These are phyloP conservation scores for Ditylenchus dipsaci DNA, from an alignment of 1,140 invertebrate species.

Conservation along the genomic window DNA sequence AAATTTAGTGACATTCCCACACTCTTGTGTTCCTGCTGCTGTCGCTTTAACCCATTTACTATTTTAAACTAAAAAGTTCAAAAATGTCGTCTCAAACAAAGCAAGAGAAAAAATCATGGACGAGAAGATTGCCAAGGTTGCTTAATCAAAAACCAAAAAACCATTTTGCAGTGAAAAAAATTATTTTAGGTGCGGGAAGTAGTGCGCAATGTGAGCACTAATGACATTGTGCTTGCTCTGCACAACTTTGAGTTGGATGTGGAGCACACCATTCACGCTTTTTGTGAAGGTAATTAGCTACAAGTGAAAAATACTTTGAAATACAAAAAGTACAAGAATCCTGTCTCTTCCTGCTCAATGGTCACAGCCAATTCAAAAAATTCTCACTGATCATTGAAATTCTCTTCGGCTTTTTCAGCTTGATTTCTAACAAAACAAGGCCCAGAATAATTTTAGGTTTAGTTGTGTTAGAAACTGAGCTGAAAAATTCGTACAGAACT, in stretches of 20 bases:
- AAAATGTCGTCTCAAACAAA: constrained; percentile 28
- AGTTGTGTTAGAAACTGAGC: no score
- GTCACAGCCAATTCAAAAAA: no score
- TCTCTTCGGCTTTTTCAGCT: no score
- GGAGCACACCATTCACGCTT: constrained; percentile 50
- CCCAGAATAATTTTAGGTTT: no score
- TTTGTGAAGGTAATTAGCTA: constrained; percentile 23
- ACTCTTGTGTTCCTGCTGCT: neutral
- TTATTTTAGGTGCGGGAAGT: constrained; percentile 43
- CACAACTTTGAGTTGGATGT: constrained; percentile 57
- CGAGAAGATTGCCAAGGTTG: constrained; percentile 42
- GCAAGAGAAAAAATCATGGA: constrained; percentile 50
- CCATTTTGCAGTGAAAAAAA: no score
- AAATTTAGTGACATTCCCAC: neutral
- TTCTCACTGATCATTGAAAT: no score
- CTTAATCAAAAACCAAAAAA: no score
- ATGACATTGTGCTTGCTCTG: constrained; percentile 55
- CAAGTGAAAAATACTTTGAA: no score
- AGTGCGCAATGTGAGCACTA: constrained; percentile 45
- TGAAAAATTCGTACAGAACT: no score
- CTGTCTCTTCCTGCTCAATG: no score
- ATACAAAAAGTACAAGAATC: no score
- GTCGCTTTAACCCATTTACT: neutral
- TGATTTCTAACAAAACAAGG: no score
- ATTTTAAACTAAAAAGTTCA: constrained; percentile 23